Conservation (phyloP, 2,797 vertebrate genomes). For the Micromesistius poutassou region DNA sequence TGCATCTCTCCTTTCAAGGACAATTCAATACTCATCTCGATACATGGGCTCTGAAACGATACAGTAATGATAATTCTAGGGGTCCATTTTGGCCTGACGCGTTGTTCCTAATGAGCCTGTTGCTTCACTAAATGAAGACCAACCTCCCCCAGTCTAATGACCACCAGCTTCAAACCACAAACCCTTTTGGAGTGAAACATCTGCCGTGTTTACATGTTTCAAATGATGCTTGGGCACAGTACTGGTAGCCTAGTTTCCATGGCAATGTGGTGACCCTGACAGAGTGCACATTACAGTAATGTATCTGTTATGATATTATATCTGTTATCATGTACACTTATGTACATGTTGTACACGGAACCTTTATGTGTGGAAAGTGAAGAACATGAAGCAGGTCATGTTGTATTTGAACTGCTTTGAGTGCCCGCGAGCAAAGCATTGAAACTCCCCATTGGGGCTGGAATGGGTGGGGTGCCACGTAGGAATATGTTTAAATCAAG, state of each 20-base stretch:
- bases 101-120: constrained; percentile 39
- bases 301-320: too few relatives aligned
- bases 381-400: neutral
- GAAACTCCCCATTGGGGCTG: neutral
- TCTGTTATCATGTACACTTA: neutral
- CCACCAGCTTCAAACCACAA: constrained; percentile 36
- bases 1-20: too few relatives aligned
- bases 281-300: too few relatives aligned
- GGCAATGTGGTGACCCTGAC: neutral
- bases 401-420: neutral
- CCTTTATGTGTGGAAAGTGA: neutral
- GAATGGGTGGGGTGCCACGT: neutral
- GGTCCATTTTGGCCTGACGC: constrained; percentile 24
- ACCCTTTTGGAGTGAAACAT: constrained; percentile 54
- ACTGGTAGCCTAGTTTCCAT: neutral
- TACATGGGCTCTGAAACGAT: too few relatives aligned
- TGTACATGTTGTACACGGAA: neutral
- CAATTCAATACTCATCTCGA: too few relatives aligned
- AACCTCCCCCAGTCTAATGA: constrained; percentile 18
- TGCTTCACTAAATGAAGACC: constrained; percentile 20
- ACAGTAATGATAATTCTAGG: too few relatives aligned
- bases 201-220: constrained; percentile 49
- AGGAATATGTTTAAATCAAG: neutral
- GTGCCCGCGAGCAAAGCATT: neutral
- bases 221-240: neutral